Base-by-base conservation (phyloP, 2,113 vertebrate species). In the Plectropomus leopardus region DNA sequence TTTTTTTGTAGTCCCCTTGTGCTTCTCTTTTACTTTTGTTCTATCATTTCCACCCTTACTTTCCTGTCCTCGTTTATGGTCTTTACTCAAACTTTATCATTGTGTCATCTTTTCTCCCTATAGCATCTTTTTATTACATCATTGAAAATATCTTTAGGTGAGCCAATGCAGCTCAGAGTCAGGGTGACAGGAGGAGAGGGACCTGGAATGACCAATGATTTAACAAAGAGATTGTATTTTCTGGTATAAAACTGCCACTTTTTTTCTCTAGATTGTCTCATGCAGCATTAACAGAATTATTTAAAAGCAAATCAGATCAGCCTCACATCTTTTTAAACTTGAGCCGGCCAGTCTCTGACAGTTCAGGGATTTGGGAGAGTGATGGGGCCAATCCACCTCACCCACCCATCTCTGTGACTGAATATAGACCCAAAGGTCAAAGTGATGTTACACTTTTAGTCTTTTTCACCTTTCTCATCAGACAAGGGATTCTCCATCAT, bases 401-500 rank as follows among this genome's bases (percentile, higher is more conserved):
- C 36, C 51, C 61, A 88, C 76, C 58, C 55, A 57, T 82, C 71
- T 83, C 68, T 84, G 48, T 75, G 82, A 89, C 70, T 87, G 82
- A 83, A 90, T 85, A 84, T 76, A 83, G 70, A 86, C 61, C 70
- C 61, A 91, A 88, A 90, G 93, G 89, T 92, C 88, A 88, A 76
- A 81, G 83, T 76, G 76, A 76, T 85, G 86, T 84, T 92, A 84
- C 58, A 86, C 84, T 16, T 90, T 90, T 61, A 72, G 87, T 90
- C 73, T 91, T 88, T 89, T 89, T 88, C 86, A 88, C 88, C 78
- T 87, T 90, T 82, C 72, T 92, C 88, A 90, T 92, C 93, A 92
- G 83, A 87, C 86, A 82, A 68, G 80, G 76, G 92, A 91, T 93
- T 94, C 88, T 95, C 92, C 93, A 95, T 94, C 94, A 95, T 92